phyloP scores from a whole-genome alignment of 2,888 invertebrate genomes.

The Apamea sordens region DNA sequence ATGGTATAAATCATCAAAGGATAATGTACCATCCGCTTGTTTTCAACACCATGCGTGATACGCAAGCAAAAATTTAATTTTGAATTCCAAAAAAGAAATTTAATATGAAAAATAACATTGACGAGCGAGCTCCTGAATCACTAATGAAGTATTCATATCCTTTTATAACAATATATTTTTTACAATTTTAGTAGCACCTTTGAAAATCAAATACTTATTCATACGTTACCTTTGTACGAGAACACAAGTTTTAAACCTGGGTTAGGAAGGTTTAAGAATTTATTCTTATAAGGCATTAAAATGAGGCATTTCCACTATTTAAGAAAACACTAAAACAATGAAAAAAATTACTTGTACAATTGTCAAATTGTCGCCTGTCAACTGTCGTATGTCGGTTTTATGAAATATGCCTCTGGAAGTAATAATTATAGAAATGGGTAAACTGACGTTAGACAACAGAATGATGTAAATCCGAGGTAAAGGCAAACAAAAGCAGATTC shows the following conservation, averaged over 20 bases:
- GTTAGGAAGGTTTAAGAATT: background rate
- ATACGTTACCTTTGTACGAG: background rate
- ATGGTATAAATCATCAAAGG: background rate
- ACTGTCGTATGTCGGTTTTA: background rate
- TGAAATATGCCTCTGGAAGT: background rate
- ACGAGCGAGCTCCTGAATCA: slow-evolving; percentile 10
- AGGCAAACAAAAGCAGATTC: background rate
- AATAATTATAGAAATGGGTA: background rate
- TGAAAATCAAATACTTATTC: slow-evolving; percentile 5
- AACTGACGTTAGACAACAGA: background rate
- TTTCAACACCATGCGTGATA: slow-evolving; percentile 4
- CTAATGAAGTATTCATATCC: slow-evolving; percentile 26
- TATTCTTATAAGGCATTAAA: background rate
- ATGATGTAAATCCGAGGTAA: background rate
- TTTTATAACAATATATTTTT: background rate
- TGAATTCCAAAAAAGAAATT: background rate
- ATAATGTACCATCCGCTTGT: background rate
- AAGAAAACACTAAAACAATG: background rate
- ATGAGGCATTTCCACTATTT: background rate
- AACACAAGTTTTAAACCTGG: too few species aligned
- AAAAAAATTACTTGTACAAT: background rate
- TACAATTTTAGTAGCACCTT: background rate
- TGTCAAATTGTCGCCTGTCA: background rate
- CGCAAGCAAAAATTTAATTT: slow-evolving; percentile 3
- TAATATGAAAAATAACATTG: slow-evolving; percentile 3